Base-by-base conservation (phyloP, 2,797 vertebrate genomes). In the Mastacembelus armatus region DNA sequence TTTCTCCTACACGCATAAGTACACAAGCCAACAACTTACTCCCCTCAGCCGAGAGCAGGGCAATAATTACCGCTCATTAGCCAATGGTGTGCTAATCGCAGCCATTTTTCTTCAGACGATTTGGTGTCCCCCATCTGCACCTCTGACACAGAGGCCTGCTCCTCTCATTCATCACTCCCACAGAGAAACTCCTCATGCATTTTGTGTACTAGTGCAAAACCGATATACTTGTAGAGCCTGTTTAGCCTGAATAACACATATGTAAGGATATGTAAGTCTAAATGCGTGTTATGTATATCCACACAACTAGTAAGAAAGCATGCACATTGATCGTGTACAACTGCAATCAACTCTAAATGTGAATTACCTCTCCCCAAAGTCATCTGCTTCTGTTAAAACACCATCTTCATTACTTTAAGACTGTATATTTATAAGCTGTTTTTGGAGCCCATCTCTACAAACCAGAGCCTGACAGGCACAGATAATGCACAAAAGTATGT, bases 11-110 rank as follows among this genome's bases (percentile, higher is more conserved):
- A 71, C 59, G 66, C 68, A 60, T 8, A 57, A 35, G 36, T 73
- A 74, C 63, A 60, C 61, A 49, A 38, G 52, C 57, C 68, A 42
- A 65, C 54, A 62, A 67, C 56, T 49, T 39, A 35, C 64, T 74
- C 49, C 66, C 67, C 63, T 74, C 67, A 70, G 81, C 85, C 74
- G 54, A 70, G 71, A 91, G 88, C 42, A 19, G 57, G 75, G 83
- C 89, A 84, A 88, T 93, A 94, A 94, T 94, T 92, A 92, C 83
- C 84, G 81, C 88, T 93, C 89, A 91, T 94, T 93, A 94, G 83
- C 72, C 48, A 51, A 78, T 66, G 78, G 66, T 83, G 64, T 52
- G 75, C 85, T 94, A 93, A 94, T 94, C 84, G 87, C 81, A 72
- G 85, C 80, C 80, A 93, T 93, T 92, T 91, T 90, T 94, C 90